Percentiles rank a stretch among this genome's conserved stretches.
Evolutionary conservation across 2,113 vertebrate species (phyloP).

Genomic region (Urocolius indicus): DNA sequence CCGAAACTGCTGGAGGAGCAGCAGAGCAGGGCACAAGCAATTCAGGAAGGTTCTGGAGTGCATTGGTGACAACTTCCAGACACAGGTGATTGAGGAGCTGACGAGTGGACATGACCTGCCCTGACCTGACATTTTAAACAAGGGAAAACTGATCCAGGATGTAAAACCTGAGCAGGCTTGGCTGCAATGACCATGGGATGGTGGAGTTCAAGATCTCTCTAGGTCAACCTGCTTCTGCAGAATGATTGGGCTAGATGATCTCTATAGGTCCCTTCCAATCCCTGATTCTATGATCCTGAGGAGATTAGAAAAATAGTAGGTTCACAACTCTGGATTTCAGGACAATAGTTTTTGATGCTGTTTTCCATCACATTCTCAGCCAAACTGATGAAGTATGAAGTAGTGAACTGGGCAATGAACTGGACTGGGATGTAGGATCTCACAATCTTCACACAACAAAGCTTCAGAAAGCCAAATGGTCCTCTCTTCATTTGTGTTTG

Average conservation of each 20-base stretch:
- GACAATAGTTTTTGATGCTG: not conserved
- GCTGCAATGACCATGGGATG: not conserved
- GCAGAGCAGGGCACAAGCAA: not conserved
- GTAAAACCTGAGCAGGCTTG: not conserved
- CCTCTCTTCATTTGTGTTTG: not conserved
- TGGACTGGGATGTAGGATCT: not conserved
- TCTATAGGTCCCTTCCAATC: too few relatives aligned
- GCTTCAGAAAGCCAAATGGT: not conserved
- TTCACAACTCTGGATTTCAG: not conserved
- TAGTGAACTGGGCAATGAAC: not conserved
- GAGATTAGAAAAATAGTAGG: not conserved
- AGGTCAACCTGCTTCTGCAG: too few relatives aligned
- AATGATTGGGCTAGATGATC: too few relatives aligned
- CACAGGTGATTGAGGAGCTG: not conserved
- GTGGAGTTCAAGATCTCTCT: not conserved
- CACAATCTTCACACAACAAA: not conserved
- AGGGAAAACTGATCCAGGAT: not conserved
- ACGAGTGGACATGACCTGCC: rapidly evolving
- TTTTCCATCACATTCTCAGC: not conserved
- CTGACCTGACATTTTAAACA: not conserved
- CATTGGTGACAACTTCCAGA: not conserved
- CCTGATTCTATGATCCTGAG: too few relatives aligned
- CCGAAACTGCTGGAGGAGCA: not conserved
- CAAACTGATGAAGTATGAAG: not conserved
- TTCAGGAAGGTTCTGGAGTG: not conserved